These are phyloP conservation scores for Hirudo medicinalis DNA, from an alignment of 1,140 invertebrate genomes.

Conservation along the genomic window DNA sequence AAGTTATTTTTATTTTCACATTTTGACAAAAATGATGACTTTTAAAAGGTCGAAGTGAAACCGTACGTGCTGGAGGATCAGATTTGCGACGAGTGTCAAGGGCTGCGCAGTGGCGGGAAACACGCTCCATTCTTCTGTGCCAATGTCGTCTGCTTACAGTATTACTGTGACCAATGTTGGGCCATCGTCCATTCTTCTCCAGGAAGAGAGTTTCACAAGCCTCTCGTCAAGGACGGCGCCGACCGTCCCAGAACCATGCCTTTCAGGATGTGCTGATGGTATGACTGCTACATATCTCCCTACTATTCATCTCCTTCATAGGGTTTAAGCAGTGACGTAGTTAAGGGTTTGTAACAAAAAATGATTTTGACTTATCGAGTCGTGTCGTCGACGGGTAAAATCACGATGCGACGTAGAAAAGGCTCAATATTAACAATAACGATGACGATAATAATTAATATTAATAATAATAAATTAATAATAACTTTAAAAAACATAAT, in stretches of 20 bases:
- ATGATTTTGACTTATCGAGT: too few relatives aligned
- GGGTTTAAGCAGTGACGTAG: neutral
- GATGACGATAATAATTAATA: too few relatives aligned
- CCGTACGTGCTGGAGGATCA: slow-evolving; percentile 98
- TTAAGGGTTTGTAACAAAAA: neutral
- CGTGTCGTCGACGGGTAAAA: too few relatives aligned
- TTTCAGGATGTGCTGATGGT: slow-evolving; percentile 2
- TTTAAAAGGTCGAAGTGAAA: slow-evolving; percentile 70
- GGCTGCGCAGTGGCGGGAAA: slow-evolving; percentile 85
- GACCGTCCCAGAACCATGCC: slow-evolving; percentile 5
- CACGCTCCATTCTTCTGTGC: slow-evolving; percentile 99
- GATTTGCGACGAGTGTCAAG: slow-evolving; percentile 98
- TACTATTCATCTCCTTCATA: neutral
- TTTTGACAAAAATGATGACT: neutral
- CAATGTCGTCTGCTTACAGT: slow-evolving; percentile 94
- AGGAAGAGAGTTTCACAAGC: slow-evolving; percentile 94
- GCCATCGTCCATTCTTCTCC: slow-evolving; percentile 90
- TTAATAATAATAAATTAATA: too few relatives aligned
- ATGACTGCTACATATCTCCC: neutral
- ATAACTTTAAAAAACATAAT: too few relatives aligned
- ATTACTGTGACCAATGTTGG: slow-evolving; percentile 99
- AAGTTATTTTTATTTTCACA: neutral
- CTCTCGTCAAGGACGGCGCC: slow-evolving; percentile 45
- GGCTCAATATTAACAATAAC: too few relatives aligned
- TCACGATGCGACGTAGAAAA: too few relatives aligned